Evolutionary conservation across 53 echinoderm and acorn worm genomes (phyloP), one percentile per base, ranked within the genome.

Genomic region (Paelopatides confundens): DNA sequence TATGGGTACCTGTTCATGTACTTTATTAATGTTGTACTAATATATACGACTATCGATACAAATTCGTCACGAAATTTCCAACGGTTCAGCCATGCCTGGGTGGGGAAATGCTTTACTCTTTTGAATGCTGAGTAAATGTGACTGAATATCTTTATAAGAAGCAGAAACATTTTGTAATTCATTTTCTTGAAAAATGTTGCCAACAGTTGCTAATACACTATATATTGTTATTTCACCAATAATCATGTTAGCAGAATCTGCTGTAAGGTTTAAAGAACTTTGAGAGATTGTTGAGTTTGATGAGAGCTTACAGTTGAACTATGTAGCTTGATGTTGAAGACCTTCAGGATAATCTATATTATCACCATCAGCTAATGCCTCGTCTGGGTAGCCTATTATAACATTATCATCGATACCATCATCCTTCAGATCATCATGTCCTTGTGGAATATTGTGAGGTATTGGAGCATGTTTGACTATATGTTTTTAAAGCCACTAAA

Each of bases 131-230:
- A 62, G 31, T 37, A 74, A 52, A 52, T 87, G 87, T 62, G 87
- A 27, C 43, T 74, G 62, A 18, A 87, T 87, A 17, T 87, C 87
- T 52, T 77, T 62, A 30, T 53, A 76, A 76, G 62, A 37, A 13
- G 30, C 76, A 14, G 76, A 74, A 10, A 53, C 76, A 37, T 12
- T 34, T 15, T 63, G 37, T 29, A 89, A 27, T 30, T 47, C 23
- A 89, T 89, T 66, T 35, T 66, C 71, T 62, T 35, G 31, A 38
- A 82, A 89, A 52, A 84, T 63, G 18, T 69, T 34, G 31, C 35
- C 32, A 67, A 89, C 89, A 33, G 83, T 82, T 54, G 71, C 69
- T 83, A 71, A 83, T 27, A 85, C 89, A 89, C 89, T 89, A n/a
- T n/a, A n/a, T 36, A 52, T 54, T 68, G 71, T 70, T 85, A 89